Base-by-base conservation (phyloP, 2,888 invertebrate species). In the Trachelus stipa region DNA sequence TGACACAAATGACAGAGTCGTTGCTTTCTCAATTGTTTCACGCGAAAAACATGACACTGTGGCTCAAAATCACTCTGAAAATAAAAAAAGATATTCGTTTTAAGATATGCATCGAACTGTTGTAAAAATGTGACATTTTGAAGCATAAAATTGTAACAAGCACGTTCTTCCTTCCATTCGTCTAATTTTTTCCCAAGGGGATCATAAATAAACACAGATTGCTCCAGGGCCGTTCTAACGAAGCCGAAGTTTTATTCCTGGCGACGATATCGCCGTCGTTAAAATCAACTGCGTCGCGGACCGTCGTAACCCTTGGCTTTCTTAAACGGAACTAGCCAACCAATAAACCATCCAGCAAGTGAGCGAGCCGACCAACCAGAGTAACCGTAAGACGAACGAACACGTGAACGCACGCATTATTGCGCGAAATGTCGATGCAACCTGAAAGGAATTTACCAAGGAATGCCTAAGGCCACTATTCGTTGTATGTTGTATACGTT, bases 1-100 rank as follows among this genome's bases (percentile, higher is more conserved):
- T 96, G 96, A 90, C 96, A 96, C 91, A 96, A 94, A 91, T 96
- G 96, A 91, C 96, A 96, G 56, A 95, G 95, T 82, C 96, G 93
- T 23, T 96, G 94, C 88, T 95, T 95, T 88, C 95, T 94, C 91
- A 96, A 94, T 81, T 94, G 94, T 91, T 96, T 96, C 88, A 94
- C 94, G 79, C 95, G 95, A 91, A 96, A 96, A 81, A 95, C 94
- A 91, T 96, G 96, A 87, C 94, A 94, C 88, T 95, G 95, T 12
- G 94, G 93, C 81, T 93, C 93, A 81, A 94, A 94, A 84, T 95
- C 95, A 86, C 94, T 94, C 95, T 95, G 94, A 81, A 94, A 94
- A 83, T 90, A 90, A 87, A 87, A 88, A 80, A 71, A 33, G 12
- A 31, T 31, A 31, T 12, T 31, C 3, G 12, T 71, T 15, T 23